Percentiles rank a stretch among this genome's conserved stretches.
phyloP scores from a whole-genome alignment of 2,797 vertebrate genomes.

The Lepus oiostolus region DNA sequence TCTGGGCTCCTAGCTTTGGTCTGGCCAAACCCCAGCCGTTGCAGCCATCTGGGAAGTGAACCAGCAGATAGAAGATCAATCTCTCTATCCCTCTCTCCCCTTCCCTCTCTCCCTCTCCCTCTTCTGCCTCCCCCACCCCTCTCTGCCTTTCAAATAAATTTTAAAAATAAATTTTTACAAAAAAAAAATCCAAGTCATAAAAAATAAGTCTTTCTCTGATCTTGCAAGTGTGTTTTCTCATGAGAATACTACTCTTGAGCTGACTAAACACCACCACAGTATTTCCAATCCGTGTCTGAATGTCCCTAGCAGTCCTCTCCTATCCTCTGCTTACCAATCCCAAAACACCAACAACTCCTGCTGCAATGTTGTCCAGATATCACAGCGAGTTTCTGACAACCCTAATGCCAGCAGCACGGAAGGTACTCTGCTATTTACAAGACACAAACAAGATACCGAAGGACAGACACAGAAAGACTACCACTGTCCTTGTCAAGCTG shows the following conservation, averaged over 20 bases:
- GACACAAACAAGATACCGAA: no score
- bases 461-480: background rate
- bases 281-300: background rate
- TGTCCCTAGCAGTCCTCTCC: background rate
- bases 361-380: background rate
- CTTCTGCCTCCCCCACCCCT: no score
- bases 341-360: slow-evolving; percentile 7
- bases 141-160: no score
- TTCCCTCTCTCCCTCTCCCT: no score
- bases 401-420: background rate
- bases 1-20: no score
- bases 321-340: background rate
- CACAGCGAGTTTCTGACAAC: background rate
- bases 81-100: no score
- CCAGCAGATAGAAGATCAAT: no score
- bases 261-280: background rate
- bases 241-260: slow-evolving; percentile 36
- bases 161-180: no score
- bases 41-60: no score
- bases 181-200: background rate
- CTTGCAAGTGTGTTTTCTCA: slow-evolving; percentile 35
- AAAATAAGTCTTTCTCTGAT: background rate
- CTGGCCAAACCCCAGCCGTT: no score
- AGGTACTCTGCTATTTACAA: background rate
- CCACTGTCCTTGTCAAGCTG: background rate